Evolutionary conservation across 53 echinoderm and acorn worm species (phyloP).

Genomic region (Henricia sp.): DNA sequence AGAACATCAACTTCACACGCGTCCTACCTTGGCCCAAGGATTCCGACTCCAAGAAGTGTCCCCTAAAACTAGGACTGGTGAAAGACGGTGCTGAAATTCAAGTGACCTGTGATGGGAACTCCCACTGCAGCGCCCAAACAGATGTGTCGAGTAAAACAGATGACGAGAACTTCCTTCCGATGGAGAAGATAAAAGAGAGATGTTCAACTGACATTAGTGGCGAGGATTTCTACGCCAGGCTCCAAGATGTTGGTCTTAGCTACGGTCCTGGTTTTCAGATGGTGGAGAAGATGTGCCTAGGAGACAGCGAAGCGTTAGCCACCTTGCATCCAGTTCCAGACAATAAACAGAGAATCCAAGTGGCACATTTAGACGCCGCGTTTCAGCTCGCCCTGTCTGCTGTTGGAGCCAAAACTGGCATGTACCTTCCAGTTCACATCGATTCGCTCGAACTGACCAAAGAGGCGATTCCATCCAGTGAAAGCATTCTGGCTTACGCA

Average conservation of each 20-base stretch:
- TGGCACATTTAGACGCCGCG: slow-evolving; percentile 79
- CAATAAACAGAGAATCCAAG: slow-evolving; percentile 83
- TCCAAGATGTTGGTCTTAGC: slow-evolving; percentile 66
- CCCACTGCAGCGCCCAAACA: slow-evolving; percentile 57
- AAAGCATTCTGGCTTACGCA: slow-evolving; percentile 71
- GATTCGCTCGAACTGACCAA: slow-evolving; percentile 68
- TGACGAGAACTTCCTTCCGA: slow-evolving; percentile 14
- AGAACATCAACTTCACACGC: slow-evolving; percentile 67
- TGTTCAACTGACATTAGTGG: slow-evolving; percentile 50
- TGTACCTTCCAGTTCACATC: slow-evolving; percentile 75
- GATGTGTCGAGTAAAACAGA: slow-evolving; percentile 28
- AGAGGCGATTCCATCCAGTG: slow-evolving; percentile 74
- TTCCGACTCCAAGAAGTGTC: slow-evolving; percentile 27
- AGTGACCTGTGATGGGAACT: slow-evolving; percentile 63
- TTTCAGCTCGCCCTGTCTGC: slow-evolving; percentile 79
- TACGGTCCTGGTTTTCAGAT: slow-evolving; percentile 80
- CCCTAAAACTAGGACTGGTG: slow-evolving; percentile 65
- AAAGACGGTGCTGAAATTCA: slow-evolving; percentile 69
- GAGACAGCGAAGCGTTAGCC: slow-evolving; percentile 78
- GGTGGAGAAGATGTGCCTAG: slow-evolving; percentile 70
- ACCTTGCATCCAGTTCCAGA: slow-evolving; percentile 60
- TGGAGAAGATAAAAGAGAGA: slow-evolving; percentile 55
- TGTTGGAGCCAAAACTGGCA: slow-evolving; percentile 57
- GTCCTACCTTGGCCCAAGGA: slow-evolving; percentile 73
- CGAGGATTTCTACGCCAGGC: slow-evolving; percentile 76